These are phyloP conservation scores for Anodontia alba DNA, from an alignment of 2,888 invertebrate genomes.

Conservation along the genomic window DNA sequence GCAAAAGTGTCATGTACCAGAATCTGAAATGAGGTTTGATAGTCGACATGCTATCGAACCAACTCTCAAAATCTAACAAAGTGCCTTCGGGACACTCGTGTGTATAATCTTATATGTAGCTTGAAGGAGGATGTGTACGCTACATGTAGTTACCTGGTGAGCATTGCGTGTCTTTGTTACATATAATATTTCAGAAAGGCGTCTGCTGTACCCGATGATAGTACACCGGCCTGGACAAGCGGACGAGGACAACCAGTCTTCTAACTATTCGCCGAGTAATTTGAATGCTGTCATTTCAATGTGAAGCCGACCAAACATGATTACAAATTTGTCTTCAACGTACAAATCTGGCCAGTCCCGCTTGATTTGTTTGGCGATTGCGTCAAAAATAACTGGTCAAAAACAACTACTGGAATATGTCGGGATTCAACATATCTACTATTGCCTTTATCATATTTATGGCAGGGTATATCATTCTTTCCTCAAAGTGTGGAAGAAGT, in stretches of 20 bases:
- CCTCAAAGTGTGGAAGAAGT: not conserved
- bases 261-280: slow-evolving; percentile 59
- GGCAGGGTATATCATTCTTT: not conserved
- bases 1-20: not conserved
- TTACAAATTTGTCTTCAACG: slow-evolving; percentile 68
- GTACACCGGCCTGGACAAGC: slow-evolving; percentile 60
- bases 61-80: not conserved
- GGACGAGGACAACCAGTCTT: slow-evolving; percentile 69
- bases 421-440: not conserved
- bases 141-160: slow-evolving; percentile 62
- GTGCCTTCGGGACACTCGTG: not conserved
- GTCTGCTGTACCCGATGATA: slow-evolving; percentile 62
- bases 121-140: too few relatives aligned
- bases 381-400: slow-evolving; percentile 73
- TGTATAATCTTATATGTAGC: not conserved
- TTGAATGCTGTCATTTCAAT: slow-evolving; percentile 70
- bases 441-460: not conserved
- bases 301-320: slow-evolving; percentile 77
- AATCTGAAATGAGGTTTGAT: not conserved
- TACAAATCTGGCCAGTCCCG: slow-evolving; percentile 67
- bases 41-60: not conserved
- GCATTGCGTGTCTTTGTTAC: slow-evolving; percentile 40
- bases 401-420: slow-evolving; percentile 56
- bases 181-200: slow-evolving; percentile 35
- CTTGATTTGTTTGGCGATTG: slow-evolving; percentile 71